Base-by-base conservation (phyloP, 1,140 invertebrate genomes). In the Heliothis virescens region DNA sequence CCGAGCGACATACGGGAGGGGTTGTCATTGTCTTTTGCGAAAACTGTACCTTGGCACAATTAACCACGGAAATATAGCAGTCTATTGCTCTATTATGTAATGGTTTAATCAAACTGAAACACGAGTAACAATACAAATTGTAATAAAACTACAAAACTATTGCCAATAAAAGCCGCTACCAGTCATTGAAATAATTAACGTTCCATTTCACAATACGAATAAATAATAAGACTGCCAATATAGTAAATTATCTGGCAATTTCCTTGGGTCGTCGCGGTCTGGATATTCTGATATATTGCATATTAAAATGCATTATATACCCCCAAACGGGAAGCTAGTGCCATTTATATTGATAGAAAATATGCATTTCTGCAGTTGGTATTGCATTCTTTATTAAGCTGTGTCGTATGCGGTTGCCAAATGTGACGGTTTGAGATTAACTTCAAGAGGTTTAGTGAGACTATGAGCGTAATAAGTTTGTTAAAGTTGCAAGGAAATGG, bases 281-380 rank as follows among this genome's bases (percentile, higher is more conserved):
- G 15, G 55, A 74, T 60, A 60, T 41, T 18, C 48, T 60, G 55
- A 74, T 34, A 74, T 74, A 74, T 74, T 59, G 41, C 52, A 47
- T 74, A 74, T 57, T 74, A 59, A 72, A 74, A 74, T 74, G 65
- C 48, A 69, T 74, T 74, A 74, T 74, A 16, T 53, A 57, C 62
- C 13, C 1, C 12, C 26, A 13, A 47, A 55, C 34, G 71, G 69
- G 34, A 57, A 59, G 29, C 53, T 7, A 50, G 47, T 4, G 34
- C 52, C 71, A 74, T 74, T 74, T 74, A 59, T 74, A 74, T 74
- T 74, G 52, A 74, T 59, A 48, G 71, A 60, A 74, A 57, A 41
- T 60, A 41, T 60, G 52, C 29, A 65, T 65, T 47, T 59, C 15
- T 47, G 34, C 21, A 34, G 9, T 52, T 53, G 26, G 18, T 55